phyloP scores from a whole-genome alignment of 2,797 vertebrate species.

The Setipinna tenuifilis region DNA sequence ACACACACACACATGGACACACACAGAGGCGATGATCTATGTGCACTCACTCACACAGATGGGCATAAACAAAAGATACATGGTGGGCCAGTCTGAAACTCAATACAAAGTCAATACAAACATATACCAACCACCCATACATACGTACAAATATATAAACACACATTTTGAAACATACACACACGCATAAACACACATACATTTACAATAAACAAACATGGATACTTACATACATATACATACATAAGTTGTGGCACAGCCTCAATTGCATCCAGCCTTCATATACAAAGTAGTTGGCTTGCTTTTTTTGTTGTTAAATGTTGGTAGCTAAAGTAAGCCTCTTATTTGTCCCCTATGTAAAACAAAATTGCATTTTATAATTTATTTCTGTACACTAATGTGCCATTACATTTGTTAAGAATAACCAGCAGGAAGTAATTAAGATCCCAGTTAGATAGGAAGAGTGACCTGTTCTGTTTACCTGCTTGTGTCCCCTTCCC shows the following conservation, averaged over 20 bases:
- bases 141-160: conserved; percentile 26
- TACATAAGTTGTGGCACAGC: not conserved
- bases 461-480: not conserved
- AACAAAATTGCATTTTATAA: not conserved
- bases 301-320: not conserved
- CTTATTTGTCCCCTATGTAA: not conserved
- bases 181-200: conserved; percentile 3
- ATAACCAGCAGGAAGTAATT: not conserved
- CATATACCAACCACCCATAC: conserved; percentile 13
- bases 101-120: too few species aligned
- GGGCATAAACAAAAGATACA: not conserved
- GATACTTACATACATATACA: not conserved
- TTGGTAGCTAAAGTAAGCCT: too few species aligned
- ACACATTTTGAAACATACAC: conserved; percentile 18
- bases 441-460: not conserved
- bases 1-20: not conserved
- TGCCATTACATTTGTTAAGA: not conserved
- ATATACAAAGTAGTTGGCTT: not conserved
- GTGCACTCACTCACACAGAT: not conserved
- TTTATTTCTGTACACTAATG: not conserved
- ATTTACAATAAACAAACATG: too few species aligned
- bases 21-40: not conserved
- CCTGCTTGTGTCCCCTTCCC: not conserved
- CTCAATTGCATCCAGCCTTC: not conserved
- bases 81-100: not conserved